Percentiles rank a stretch among this genome's conserved stretches.
Evolutionary conservation across 1,140 invertebrate genomes (phyloP).

Genomic region (Papilio helenus): DNA sequence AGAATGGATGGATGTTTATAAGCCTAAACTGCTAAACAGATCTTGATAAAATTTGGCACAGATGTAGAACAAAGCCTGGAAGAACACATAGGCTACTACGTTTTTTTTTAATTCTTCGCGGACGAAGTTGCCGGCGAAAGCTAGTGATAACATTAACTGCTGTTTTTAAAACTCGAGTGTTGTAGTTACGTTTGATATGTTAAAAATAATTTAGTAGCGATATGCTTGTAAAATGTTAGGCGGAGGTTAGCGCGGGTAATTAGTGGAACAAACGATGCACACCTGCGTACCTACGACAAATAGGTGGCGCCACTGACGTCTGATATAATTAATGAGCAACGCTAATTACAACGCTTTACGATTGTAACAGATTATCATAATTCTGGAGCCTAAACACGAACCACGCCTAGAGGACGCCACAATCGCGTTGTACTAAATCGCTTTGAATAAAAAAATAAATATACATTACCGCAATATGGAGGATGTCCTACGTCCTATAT

Average conservation of each 20-base stretch:
- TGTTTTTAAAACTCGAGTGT: too few relatives aligned
- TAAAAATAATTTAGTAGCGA: neutral
- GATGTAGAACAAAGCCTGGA: too few relatives aligned
- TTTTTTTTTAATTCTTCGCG: too few relatives aligned
- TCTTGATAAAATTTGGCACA: too few relatives aligned
- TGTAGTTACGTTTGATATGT: neutral
- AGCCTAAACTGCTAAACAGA: too few relatives aligned
- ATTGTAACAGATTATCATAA: neutral
- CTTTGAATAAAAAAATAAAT: too few relatives aligned
- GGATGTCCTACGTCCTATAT: too few relatives aligned
- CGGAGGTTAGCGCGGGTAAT: slow-evolving; percentile 55
- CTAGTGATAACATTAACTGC: too few relatives aligned
- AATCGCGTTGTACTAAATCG: neutral
- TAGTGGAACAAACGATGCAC: slow-evolving; percentile 62
- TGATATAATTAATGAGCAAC: slow-evolving; percentile 55
- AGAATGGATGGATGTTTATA: too few relatives aligned
- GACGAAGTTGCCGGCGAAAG: too few relatives aligned
- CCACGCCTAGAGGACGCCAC: neutral
- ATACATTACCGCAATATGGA: too few relatives aligned
- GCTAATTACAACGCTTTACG: slow-evolving; percentile 42
- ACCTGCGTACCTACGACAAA: slow-evolving; percentile 55
- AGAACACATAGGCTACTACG: too few relatives aligned
- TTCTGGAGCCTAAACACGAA: neutral
- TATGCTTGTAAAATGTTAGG: slow-evolving; percentile 34
- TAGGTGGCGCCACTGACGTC: slow-evolving; percentile 50